These are phyloP conservation scores for Pithys albifrons DNA, from an alignment of 2,113 vertebrate genomes.

Conservation along the genomic window DNA sequence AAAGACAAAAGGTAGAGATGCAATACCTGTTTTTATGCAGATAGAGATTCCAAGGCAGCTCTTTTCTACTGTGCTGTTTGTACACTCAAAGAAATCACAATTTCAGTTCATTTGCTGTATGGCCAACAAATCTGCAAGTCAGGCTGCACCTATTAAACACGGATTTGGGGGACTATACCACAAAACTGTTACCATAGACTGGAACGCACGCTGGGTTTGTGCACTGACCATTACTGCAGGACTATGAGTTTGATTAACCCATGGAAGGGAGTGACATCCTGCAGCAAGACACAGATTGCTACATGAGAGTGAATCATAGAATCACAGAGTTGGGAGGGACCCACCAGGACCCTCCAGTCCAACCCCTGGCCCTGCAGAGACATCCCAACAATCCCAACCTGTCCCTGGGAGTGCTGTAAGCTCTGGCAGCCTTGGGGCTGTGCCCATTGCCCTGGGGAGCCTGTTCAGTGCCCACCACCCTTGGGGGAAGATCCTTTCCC, in stretches of 20 bases:
- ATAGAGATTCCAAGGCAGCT: background rate
- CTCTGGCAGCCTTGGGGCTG: too few relatives aligned
- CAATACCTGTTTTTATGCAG: background rate
- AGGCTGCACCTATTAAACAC: accelerated
- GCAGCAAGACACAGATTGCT: background rate
- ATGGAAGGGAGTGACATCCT: background rate
- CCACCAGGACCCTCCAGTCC: background rate
- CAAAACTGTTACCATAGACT: background rate
- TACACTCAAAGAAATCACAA: background rate
- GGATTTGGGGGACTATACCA: background rate
- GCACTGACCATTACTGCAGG: background rate
- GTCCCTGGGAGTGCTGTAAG: background rate
- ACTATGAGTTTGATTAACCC: background rate
- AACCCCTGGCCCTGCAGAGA: background rate
- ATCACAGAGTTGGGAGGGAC: background rate
- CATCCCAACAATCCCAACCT: background rate
- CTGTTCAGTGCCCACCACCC: too few relatives aligned
- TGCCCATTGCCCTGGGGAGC: too few relatives aligned
- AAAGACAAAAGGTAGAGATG: background rate
- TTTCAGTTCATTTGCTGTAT: background rate
- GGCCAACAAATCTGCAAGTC: background rate
- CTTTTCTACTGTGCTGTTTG: background rate
- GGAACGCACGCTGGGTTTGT: background rate
- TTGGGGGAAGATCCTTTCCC: background rate
- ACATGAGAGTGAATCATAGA: background rate